phyloP scores from a whole-genome alignment of 1,140 invertebrate species.

The Eumaeus atala region DNA sequence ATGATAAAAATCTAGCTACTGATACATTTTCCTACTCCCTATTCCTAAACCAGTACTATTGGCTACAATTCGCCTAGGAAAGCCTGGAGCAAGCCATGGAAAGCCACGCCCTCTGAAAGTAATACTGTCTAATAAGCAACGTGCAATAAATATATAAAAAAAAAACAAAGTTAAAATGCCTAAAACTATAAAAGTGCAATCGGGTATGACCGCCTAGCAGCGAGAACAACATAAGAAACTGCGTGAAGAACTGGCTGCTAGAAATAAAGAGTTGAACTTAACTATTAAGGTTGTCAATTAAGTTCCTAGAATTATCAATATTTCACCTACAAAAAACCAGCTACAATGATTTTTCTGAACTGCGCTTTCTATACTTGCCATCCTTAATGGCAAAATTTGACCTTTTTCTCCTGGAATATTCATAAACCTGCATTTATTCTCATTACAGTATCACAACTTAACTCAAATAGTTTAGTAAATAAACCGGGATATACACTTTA shows the following conservation, averaged over 20 bases:
- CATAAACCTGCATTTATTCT: conserved; percentile 5
- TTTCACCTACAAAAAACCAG: neutral
- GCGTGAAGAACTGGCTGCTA: neutral
- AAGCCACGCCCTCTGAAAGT: neutral
- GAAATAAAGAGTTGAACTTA: neutral
- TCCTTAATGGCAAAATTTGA: conserved; percentile 1
- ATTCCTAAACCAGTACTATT: neutral
- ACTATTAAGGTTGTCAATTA: too few species aligned
- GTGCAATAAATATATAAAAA: conserved; percentile 2
- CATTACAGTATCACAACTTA: neutral
- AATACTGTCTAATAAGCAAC: neutral
- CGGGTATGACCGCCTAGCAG: conserved; percentile 1
- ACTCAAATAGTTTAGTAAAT: neutral
- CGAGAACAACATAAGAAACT: neutral
- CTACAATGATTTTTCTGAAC: neutral
- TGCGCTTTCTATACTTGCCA: neutral
- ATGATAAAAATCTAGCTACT: neutral
- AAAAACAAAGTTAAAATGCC: neutral
- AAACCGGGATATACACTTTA: neutral
- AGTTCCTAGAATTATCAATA: neutral
- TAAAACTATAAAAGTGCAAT: conserved; percentile 5
- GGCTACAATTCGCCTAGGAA: neutral
- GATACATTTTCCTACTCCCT: neutral
- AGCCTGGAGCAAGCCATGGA: neutral
- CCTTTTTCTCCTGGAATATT: neutral